Evolutionary conservation across 2,797 vertebrate genomes (phyloP), one percentile per base, ranked within the genome.

Genomic region (Decapterus maruadsi): DNA sequence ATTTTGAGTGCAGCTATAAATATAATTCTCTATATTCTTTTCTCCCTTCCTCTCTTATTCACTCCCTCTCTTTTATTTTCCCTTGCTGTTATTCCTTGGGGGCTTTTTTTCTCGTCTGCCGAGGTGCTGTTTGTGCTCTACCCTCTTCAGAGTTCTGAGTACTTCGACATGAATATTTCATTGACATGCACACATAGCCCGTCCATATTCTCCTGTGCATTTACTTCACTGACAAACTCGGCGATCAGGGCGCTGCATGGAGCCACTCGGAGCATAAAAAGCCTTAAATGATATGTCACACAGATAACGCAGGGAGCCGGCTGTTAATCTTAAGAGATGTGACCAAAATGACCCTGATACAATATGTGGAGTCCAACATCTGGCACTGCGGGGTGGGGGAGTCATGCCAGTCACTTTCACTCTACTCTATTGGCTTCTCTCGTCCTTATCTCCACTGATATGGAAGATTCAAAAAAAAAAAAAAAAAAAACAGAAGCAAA

Each of bases 101-200:
- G 84, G 76, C 68, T 73, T 82, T 80, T 79, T 79, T 77, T 55
- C 85, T 80, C 22, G 8, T 88, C 86, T 87, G 78, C 82, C 17
- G 71, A 82, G 87, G 85, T 87, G 77, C 83, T 88, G 82, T 88
- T 86, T 90, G 81, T 82, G 84, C 80, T 86, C 78, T 82, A 56
- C 82, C 83, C 78, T 90, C 85, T 77, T 92, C 81, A 76, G 78
- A 87, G 81, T 83, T 91, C 83, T 86, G 86, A 91, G 87, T 86
- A 91, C 81, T 87, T 84, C 36, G 50, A n/a, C 87, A 94, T 94
- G 75, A 93, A 93, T 94, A 92, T 92, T 94, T 92, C 78, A 93
- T 90, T 42, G 64, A 79, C 62, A 22, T 68, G 72, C 79, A 62
- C 86, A 86, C 83, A 78, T 34, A 76, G 71, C 55, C 75, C 22